phyloP scores from a whole-genome alignment of 1,140 invertebrate species.

The Tyrophagus putrescentiae region DNA sequence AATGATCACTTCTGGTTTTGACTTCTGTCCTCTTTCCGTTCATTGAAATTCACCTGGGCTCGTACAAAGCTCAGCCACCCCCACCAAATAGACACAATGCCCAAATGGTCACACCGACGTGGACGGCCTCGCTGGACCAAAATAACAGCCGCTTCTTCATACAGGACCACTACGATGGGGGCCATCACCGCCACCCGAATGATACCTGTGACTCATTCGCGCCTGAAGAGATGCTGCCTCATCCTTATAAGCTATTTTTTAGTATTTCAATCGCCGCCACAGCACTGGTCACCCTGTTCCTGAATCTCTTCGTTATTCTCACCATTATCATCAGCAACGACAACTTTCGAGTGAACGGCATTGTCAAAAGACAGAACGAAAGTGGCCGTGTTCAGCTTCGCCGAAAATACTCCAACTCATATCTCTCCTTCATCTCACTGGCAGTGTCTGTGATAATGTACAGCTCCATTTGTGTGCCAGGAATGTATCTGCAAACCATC shows the following conservation, averaged over 20 bases:
- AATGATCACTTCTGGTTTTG: too few relatives aligned
- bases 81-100: too few relatives aligned
- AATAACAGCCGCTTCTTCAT: too few relatives aligned
- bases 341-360: neutral
- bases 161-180: neutral
- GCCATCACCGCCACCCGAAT: conserved; percentile 13
- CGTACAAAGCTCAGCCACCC: too few relatives aligned
- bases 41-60: too few relatives aligned
- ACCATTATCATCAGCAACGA: neutral
- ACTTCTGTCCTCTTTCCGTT: too few relatives aligned
- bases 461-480: conserved; percentile 15
- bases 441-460: conserved; percentile 7
- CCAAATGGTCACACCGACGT: too few relatives aligned
- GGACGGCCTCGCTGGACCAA: too few relatives aligned
- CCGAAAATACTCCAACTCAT: neutral
- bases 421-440: conserved; percentile 12
- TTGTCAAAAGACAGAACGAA: neutral
- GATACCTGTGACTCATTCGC: conserved; percentile 2
- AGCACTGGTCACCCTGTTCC: neutral
- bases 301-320: conserved; percentile 9
- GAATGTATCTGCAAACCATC: conserved; percentile 10
- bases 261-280: neutral
- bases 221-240: neutral
- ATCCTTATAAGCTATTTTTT: neutral
- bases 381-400: too few relatives aligned